Evolutionary conservation across 2,113 vertebrate species (phyloP).

Genomic region (Microcebus murinus): DNA sequence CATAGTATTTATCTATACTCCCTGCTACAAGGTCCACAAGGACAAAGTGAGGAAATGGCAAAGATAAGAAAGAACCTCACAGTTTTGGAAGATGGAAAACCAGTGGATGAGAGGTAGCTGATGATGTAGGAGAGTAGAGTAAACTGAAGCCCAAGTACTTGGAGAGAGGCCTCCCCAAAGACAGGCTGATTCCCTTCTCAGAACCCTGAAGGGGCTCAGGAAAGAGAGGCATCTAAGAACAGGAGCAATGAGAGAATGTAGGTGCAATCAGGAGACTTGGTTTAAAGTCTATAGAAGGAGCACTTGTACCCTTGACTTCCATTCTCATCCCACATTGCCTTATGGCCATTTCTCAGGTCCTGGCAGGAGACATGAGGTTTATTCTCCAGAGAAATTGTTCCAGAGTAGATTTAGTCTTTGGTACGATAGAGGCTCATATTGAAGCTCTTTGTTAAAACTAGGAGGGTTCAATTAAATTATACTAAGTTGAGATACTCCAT

Average conservation of each 20-base stretch:
- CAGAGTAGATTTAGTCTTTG: background rate
- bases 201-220: background rate
- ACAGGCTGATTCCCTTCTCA: background rate
- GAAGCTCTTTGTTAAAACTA: background rate
- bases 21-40: background rate
- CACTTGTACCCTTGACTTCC: background rate
- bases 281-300: background rate
- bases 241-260: background rate
- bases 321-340: background rate
- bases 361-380: background rate
- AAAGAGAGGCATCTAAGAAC: background rate
- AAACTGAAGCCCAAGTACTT: background rate
- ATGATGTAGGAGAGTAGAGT: background rate
- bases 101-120: background rate
- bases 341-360: background rate
- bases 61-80: background rate
- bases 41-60: background rate
- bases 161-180: background rate
- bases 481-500: background rate
- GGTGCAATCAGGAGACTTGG: background rate
- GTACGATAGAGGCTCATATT: background rate
- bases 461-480: background rate
- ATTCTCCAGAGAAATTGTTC: background rate
- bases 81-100: background rate
- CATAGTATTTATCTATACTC: background rate